Conservation (phyloP, 2,888 invertebrate genomes). For the Cataglyphis altisquamis region DNA sequence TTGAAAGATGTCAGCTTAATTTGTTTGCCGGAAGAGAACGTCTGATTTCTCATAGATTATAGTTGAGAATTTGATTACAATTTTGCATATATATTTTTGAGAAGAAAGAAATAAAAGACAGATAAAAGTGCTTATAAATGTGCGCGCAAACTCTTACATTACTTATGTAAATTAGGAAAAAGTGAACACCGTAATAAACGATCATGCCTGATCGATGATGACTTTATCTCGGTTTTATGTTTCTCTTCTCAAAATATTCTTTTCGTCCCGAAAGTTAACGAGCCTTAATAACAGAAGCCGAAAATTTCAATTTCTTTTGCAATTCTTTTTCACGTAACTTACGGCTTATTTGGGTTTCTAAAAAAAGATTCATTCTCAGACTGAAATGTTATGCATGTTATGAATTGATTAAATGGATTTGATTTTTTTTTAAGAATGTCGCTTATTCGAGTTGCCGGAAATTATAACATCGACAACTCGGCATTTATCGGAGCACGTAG, state of each 20-base stretch:
- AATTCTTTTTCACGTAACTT: background rate
- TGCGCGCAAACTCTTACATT: background rate
- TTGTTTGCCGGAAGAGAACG: slow-evolving; percentile 26
- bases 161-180: slow-evolving; percentile 56
- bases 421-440: background rate
- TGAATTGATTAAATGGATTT: background rate
- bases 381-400: background rate
- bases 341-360: background rate
- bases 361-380: background rate
- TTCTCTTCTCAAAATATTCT: slow-evolving; percentile 41
- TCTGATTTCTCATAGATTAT: background rate
- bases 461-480: background rate
- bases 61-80: background rate
- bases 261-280: slow-evolving; percentile 63
- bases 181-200: background rate
- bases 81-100: slow-evolving; percentile 3
- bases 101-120: background rate
- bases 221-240: slow-evolving; percentile 34
- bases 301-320: slow-evolving; percentile 13
- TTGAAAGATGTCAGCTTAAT: slow-evolving; percentile 9
- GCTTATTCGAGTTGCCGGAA: background rate
- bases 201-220: background rate
- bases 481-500: slow-evolving; percentile 37
- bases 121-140: background rate
- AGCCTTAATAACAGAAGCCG: background rate